A percentile compares a stretch with the other conserved stretches of the same genome.
Conservation (phyloP, 1,140 invertebrate species). For the Heliconius hewitsoni region DNA sequence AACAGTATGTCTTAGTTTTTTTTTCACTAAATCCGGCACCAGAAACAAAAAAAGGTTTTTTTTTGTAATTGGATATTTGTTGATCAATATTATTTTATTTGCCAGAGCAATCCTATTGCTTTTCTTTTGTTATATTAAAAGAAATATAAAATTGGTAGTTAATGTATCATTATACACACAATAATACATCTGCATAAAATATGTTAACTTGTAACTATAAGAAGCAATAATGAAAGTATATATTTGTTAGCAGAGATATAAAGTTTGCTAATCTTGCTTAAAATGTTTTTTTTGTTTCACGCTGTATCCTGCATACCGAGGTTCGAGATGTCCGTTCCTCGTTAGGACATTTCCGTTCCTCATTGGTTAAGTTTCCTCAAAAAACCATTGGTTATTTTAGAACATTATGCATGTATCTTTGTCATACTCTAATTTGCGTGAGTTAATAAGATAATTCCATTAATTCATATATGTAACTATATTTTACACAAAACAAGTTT, state of each 20-base stretch:
- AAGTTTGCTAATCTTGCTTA: background rate
- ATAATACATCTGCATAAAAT: background rate
- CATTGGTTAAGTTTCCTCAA: too few species aligned
- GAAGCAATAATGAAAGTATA: background rate
- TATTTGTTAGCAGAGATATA: background rate
- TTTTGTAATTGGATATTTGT: background rate
- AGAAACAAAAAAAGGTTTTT: background rate
- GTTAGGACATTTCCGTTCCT: too few species aligned
- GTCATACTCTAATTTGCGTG: background rate
- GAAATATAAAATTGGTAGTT: background rate
- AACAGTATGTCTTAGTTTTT: background rate
- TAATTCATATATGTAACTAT: background rate
- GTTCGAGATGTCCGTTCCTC: too few species aligned
- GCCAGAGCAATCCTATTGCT: background rate
- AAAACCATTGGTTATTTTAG: background rate
- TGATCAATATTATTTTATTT: background rate
- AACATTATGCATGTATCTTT: background rate
- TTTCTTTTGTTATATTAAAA: background rate
- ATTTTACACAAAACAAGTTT: background rate
- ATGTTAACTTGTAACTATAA: background rate
- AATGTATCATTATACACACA: background rate
- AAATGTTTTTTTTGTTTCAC: background rate
- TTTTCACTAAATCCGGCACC: background rate
- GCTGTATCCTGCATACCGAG: too few species aligned
- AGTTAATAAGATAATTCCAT: background rate